phyloP scores from a whole-genome alignment of 2,113 vertebrate species.

The Canis aureus region DNA sequence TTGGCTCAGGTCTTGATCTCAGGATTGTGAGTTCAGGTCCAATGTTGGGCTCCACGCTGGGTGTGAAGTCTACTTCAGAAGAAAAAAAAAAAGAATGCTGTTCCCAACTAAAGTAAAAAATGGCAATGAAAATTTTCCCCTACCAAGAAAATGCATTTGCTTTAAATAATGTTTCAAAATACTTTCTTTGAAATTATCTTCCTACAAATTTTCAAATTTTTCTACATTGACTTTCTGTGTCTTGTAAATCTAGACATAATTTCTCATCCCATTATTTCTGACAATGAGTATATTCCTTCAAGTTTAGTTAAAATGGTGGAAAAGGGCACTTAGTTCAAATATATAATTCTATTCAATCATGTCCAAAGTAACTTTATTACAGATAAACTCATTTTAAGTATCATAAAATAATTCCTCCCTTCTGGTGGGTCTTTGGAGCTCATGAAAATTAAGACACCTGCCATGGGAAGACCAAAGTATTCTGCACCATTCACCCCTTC shows the following conservation, averaged over 20 bases:
- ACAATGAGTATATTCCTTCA: background rate
- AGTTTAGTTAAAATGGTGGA: background rate
- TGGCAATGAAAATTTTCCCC: background rate
- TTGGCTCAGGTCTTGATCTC: background rate
- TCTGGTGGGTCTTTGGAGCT: background rate
- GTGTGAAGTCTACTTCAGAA: background rate
- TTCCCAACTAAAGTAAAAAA: background rate
- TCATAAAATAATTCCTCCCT: background rate
- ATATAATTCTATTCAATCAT: background rate
- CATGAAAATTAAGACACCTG: background rate
- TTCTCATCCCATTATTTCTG: background rate
- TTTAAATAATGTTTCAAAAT: background rate
- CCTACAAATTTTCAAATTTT: background rate
- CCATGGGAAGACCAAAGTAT: background rate
- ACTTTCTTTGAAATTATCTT: constrained; percentile 1
- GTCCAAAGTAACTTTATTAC: background rate
- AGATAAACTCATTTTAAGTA: background rate
- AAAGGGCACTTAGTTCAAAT: background rate
- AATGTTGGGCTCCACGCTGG: background rate
- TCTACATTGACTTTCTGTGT: constrained; percentile 17
- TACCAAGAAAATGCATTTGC: background rate
- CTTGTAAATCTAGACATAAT: background rate
- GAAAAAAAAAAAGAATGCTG: background rate
- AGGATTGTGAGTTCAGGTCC: background rate
- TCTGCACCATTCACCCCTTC: background rate